phyloP scores from a whole-genome alignment of 2,888 invertebrate species.

The Drosophila diplacantha region DNA sequence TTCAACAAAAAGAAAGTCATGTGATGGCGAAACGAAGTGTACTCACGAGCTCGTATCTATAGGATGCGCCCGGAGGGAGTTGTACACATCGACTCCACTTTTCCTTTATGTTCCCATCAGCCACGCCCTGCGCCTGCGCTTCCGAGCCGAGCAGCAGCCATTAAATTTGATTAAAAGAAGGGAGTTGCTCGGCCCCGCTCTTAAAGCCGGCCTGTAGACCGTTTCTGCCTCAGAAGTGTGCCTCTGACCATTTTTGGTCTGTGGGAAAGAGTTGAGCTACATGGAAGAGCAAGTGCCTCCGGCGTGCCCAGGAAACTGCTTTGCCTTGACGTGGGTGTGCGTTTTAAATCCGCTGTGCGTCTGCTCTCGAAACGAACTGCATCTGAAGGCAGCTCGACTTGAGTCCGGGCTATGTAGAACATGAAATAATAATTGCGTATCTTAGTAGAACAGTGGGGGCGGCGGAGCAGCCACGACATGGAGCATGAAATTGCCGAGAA shows the following conservation, averaged over 20 bases:
- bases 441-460: neutral
- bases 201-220: neutral
- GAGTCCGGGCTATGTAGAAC: constrained; percentile 44
- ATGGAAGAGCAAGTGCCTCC: neutral
- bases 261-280: neutral
- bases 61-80: constrained; percentile 1
- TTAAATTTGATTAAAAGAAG: constrained; percentile 12
- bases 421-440: constrained; percentile 49
- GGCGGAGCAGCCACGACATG: constrained; percentile 26
- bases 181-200: neutral
- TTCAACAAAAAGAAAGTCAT: neutral
- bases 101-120: neutral
- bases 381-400: constrained; percentile 2
- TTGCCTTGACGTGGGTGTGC: neutral
- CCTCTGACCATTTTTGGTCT: neutral
- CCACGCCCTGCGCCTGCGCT: constrained; percentile 24
- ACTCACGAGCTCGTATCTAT: constrained; percentile 3
- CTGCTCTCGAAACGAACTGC: constrained; percentile 1
- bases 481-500: constrained; percentile 48
- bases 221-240: neutral
- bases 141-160: constrained; percentile 6
- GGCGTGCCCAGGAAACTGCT: constrained; percentile 1
- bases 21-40: neutral
- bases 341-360: constrained; percentile 2
- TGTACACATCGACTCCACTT: constrained; percentile 4